Evolutionary conservation across 2,888 invertebrate species (phyloP).

Genomic region (Diadromus collaris): DNA sequence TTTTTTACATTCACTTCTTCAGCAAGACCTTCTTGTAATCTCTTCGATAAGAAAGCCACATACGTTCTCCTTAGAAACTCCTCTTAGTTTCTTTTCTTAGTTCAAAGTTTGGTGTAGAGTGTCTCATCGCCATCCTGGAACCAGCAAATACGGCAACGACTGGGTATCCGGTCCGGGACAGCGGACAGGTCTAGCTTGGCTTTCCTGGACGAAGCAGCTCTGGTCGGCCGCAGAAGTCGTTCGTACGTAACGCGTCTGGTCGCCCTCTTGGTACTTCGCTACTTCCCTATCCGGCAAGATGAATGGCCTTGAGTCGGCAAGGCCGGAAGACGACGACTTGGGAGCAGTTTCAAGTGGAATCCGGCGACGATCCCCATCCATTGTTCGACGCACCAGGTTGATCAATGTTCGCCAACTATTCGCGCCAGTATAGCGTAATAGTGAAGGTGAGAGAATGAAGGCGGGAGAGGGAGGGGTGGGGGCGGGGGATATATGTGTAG

Average conservation of each 20-base stretch:
- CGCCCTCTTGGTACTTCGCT: constrained; percentile 40
- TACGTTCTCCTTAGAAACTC: neutral
- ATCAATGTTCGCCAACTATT: constrained; percentile 76
- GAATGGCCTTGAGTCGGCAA: constrained; percentile 60
- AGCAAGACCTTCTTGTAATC: neutral
- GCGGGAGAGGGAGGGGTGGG: no score
- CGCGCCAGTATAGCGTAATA: constrained; percentile 47
- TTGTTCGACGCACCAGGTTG: constrained; percentile 73
- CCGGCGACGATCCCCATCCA: constrained; percentile 71
- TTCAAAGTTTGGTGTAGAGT: neutral
- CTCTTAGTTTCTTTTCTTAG: neutral
- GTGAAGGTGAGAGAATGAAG: constrained; percentile 39
- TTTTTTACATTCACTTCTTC: neutral
- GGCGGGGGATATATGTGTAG: constrained; percentile 10
- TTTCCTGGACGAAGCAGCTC: neutral
- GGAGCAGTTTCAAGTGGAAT: constrained; percentile 74
- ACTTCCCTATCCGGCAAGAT: constrained; percentile 57
- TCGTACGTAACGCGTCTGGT: constrained; percentile 42
- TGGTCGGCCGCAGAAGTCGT: constrained; percentile 23
- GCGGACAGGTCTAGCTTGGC: neutral
- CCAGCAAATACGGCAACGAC: constrained; percentile 13
- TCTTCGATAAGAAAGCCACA: neutral
- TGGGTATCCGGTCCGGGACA: constrained; percentile 4
- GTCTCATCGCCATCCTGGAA: neutral
- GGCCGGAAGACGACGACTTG: constrained; percentile 66